These are phyloP conservation scores for Stegodyphus dumicola DNA, from an alignment of 1,140 invertebrate species.

Conservation along the genomic window DNA sequence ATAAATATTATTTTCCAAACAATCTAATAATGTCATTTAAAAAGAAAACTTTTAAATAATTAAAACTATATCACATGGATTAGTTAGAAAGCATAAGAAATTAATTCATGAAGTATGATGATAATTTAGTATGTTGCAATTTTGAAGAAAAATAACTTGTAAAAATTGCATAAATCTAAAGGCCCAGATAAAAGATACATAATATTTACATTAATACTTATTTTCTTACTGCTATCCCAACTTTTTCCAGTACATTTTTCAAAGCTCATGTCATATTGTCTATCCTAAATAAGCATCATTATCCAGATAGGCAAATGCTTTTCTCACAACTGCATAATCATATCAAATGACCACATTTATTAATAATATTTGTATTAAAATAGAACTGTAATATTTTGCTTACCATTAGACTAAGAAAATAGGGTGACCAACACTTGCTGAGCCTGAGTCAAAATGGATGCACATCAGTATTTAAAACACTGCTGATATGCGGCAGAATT, in stretches of 20 bases:
- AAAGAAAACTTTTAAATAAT: background rate
- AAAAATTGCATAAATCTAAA: background rate
- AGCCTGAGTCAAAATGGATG: background rate
- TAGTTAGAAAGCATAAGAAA: background rate
- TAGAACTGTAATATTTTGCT: constrained; percentile 8
- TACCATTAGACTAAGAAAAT: background rate
- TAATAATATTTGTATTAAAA: constrained; percentile 16
- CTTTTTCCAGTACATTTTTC: background rate
- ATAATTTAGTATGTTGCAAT: background rate
- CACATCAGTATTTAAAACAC: background rate
- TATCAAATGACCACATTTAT: constrained; percentile 14
- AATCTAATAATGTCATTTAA: background rate
- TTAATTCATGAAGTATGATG: background rate
- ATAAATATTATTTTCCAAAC: too few relatives aligned
- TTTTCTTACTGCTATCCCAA: background rate
- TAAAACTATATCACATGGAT: background rate
- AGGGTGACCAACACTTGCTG: background rate
- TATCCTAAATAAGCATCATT: constrained; percentile 8
- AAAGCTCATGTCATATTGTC: constrained; percentile 14
- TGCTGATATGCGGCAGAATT: background rate
- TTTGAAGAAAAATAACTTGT: background rate
- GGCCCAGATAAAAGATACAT: background rate
- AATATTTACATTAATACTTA: background rate
- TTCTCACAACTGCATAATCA: constrained; percentile 9
- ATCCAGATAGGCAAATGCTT: constrained; percentile 1